Evolutionary conservation across 2,797 vertebrate genomes (phyloP), one percentile per base, ranked within the genome.

Genomic region (Cuniculus paca): DNA sequence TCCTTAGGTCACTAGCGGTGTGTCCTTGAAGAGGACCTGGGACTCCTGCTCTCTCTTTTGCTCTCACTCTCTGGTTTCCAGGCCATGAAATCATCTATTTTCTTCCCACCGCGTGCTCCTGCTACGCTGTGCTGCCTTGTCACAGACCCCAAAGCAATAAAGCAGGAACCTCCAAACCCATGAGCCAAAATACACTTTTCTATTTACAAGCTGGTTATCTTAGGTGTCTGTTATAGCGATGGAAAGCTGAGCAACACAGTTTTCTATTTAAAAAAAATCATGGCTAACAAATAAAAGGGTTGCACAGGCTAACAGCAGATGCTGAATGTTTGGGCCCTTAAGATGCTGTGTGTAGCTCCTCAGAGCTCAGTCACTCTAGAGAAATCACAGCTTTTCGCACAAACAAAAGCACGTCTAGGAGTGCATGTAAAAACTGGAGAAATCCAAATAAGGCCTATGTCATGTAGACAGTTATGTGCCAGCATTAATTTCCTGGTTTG

Each of bases 401-500:
- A 48, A 22, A 72, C 58, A 1, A 19, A 77, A 58, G 74, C 52
- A 75, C 0, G 0, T 22, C 54, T 16, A 36, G 11, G 70, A 17
- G 42, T 26, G 56, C 0, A 2, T 14, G n/a, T 26, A 31, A 36
- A 75, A 39, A 48, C 45, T 22, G 31, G 58, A 24, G 19, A 48
- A 28, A 42, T 2, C 10, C 0, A 1, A 16, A 2, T 0, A 2
- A n/a, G 42, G 61, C n/a, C 63, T 50, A 19, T 1, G 3, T 13
- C 0, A 2, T 5, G 34, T 34, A 26, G 5, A n/a, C 17, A 36
- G 28, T 0, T 6, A 1, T 2, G 12, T 1, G 48, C 16, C 34
- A 17, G 3, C 0, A 1, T 12, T 63, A 5, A 1, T 20, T 7
- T 45, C 60, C 50, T 26, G 28, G 74, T 31, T 72, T 52, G 20